Evolutionary conservation across 2,113 vertebrate species (phyloP), one percentile per base, ranked within the genome.

Genomic region (Sorex araneus): DNA sequence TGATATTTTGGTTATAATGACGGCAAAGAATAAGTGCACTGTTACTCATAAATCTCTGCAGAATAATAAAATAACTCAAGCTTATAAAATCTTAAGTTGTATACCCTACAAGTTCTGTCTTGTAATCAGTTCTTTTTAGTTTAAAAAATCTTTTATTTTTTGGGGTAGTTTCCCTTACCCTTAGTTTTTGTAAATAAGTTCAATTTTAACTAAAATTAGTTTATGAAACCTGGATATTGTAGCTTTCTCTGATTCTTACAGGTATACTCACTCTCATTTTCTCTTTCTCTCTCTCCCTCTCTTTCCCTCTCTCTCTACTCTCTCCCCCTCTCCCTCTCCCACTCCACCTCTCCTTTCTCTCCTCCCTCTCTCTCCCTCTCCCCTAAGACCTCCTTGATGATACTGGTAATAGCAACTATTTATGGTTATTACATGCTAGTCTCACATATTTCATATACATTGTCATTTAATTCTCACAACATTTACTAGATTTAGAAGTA

Each of bases 21-120:
- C 60, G 66, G 54, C 36, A 88, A 84, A 84, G 23, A 79, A 12
- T 30, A 80, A 75, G 16, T 87, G 40, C 27, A 13, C 34, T 88
- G 77, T 95, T 36, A 89, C 21, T 92, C 64, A 79, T 25, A 90
- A 4, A 60, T 91, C 84, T 54, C 47, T 81, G 74, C 40, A 69
- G 43, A 90, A 86, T 12, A 50, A 50, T 47, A 69, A 34, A 90
- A 86, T 2, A 50, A 50, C 50, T 79, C 34, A 89, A 71, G 11
- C 32, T 93, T 83, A 9, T 21, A 81, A 47, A 85, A 23, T 76
- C 36, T 83, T 71, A 67, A 84, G 13, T 40, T 69, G 16, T 74
- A 12, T 43, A 27, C 10, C 2, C 19, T 91, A 7, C 87, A 15
- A 1, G 87, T 92, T 43, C 45, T 91, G 2, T 73, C 36, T 74